phyloP scores from a whole-genome alignment of 2,797 vertebrate genomes.

The Hippoglossus hippoglossus region DNA sequence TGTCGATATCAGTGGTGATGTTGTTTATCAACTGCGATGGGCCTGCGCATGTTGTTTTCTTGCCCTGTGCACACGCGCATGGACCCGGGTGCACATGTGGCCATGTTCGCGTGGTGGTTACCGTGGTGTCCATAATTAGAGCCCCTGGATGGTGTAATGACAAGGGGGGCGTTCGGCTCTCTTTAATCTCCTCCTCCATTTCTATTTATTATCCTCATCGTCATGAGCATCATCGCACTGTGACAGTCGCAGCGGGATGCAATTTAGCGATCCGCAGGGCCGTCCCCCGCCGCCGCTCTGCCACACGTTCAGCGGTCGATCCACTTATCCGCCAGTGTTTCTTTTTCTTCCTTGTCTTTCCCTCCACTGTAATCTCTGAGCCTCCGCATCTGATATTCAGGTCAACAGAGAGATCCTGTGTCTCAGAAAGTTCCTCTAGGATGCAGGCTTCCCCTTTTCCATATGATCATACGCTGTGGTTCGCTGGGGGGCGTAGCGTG shows the following conservation, averaged over 20 bases:
- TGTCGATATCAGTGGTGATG: slow-evolving; percentile 47
- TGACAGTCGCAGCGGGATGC: slow-evolving; percentile 65
- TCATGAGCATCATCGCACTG: slow-evolving; percentile 70
- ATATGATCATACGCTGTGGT: slow-evolving; percentile 62
- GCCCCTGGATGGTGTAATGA: slow-evolving; percentile 79
- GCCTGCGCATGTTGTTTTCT: slow-evolving; percentile 26
- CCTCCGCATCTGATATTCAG: slow-evolving; percentile 37
- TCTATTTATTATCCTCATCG: slow-evolving; percentile 83
- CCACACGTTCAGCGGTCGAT: slow-evolving; percentile 62
- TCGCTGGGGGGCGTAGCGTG: slow-evolving; percentile 71
- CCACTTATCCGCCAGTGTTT: slow-evolving; percentile 46
- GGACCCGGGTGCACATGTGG: slow-evolving; percentile 51
- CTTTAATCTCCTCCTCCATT: slow-evolving; percentile 80
- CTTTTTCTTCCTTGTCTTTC: slow-evolving; percentile 40
- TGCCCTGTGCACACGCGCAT: slow-evolving; percentile 26
- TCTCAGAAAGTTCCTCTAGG: slow-evolving; percentile 33
- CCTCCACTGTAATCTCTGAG: slow-evolving; percentile 49
- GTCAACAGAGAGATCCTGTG: slow-evolving; percentile 52
- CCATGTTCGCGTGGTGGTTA: slow-evolving; percentile 49
- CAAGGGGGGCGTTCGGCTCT: slow-evolving; percentile 66
- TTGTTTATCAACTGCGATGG: slow-evolving; percentile 38
- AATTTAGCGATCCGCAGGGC: slow-evolving; percentile 68
- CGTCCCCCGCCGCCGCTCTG: slow-evolving; percentile 52
- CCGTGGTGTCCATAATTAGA: slow-evolving; percentile 79
- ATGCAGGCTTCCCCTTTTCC: slow-evolving; percentile 33